Conservation (phyloP, 2,888 invertebrate genomes). For the Silvanus unidentatus region DNA sequence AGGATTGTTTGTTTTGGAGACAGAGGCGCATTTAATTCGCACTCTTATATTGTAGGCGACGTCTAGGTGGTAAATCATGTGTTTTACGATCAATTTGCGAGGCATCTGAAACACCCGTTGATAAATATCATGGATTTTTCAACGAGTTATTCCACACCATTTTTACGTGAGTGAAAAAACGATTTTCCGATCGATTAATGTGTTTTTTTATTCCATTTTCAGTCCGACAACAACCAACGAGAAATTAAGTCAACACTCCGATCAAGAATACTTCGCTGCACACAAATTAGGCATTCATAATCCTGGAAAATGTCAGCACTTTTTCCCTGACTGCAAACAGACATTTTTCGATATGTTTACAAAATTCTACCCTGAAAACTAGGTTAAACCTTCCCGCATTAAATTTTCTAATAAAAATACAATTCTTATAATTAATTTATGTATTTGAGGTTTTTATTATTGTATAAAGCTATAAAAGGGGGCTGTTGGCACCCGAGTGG, state of each 20-base stretch:
- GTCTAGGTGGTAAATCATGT: conserved; percentile 62
- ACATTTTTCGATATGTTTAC: conserved; percentile 15
- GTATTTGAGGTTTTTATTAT: too few relatives aligned
- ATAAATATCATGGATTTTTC: conserved; percentile 53
- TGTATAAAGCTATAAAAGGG: too few relatives aligned
- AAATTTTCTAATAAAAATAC: too few relatives aligned
- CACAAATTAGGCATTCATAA: conserved; percentile 45
- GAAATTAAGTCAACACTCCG: conserved; percentile 30
- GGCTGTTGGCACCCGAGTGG: too few relatives aligned
- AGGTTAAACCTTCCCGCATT: not conserved
- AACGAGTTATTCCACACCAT: conserved; percentile 62
- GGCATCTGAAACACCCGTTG: conserved; percentile 57
- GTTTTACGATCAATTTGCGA: conserved; percentile 64
- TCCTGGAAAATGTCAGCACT: conserved; percentile 18
- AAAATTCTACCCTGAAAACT: not conserved
- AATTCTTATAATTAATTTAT: too few relatives aligned
- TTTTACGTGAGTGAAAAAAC: conserved; percentile 56
- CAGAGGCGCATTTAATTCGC: not conserved
- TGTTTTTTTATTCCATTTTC: conserved; percentile 21
- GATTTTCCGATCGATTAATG: not conserved
- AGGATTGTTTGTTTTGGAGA: conserved; percentile 18
- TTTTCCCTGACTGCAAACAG: conserved; percentile 25
- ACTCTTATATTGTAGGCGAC: conserved; percentile 25
- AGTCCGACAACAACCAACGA: conserved; percentile 47
- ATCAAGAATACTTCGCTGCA: conserved; percentile 51